Evolutionary conservation across 2,888 invertebrate species (phyloP).

Genomic region (Acrobasis repandana): DNA sequence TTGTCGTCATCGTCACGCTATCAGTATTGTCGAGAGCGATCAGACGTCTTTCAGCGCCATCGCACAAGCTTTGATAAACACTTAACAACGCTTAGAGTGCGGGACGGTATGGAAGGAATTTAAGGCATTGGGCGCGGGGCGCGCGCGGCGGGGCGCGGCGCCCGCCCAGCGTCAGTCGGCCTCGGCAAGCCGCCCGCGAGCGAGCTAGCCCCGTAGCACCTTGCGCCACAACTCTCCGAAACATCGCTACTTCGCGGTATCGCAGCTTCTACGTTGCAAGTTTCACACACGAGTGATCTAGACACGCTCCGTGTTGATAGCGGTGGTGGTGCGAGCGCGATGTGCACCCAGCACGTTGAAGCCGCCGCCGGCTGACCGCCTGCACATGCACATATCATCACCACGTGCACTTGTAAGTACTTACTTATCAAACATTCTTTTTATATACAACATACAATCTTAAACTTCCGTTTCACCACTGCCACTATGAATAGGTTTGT

Average conservation of each 20-base stretch:
- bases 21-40: conserved; percentile 42
- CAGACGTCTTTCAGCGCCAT: conserved; percentile 44
- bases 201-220: conserved; percentile 33
- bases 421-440: conserved; percentile 26
- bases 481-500: conserved; percentile 28
- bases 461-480: conserved; percentile 24
- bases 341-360: conserved; percentile 61
- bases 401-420: conserved; percentile 66
- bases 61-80: conserved; percentile 51
- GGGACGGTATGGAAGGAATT: conserved; percentile 56
- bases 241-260: conserved; percentile 43
- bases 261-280: conserved; percentile 31
- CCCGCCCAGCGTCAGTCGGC: conserved; percentile 62
- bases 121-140: conserved; percentile 58
- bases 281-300: conserved; percentile 35
- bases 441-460: conserved; percentile 26
- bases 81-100: conserved; percentile 54
- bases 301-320: conserved; percentile 30
- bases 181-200: conserved; percentile 38
- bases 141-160: conserved; percentile 56
- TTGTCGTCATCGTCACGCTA: conserved; percentile 28
- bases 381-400: conserved; percentile 43
- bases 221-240: conserved; percentile 40
- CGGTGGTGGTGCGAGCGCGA: conserved; percentile 44
- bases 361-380: conserved; percentile 62